phyloP scores from a whole-genome alignment of 2,113 vertebrate species.

The Phyllopteryx taeniolatus region DNA sequence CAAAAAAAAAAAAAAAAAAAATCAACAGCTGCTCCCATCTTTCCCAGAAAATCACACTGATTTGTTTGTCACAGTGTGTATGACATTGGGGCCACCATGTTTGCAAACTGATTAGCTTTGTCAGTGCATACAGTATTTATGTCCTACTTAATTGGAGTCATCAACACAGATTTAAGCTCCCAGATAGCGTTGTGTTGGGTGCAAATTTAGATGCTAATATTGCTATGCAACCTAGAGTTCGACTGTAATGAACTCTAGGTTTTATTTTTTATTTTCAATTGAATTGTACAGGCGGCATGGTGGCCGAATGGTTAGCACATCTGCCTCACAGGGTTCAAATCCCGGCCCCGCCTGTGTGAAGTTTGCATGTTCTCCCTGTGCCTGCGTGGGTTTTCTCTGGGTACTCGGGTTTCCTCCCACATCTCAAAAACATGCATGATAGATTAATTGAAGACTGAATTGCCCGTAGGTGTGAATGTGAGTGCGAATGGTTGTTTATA shows the following conservation, averaged over 20 bases:
- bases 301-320: no score
- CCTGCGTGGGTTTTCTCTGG: no score
- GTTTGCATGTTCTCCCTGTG: no score
- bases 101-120: not conserved
- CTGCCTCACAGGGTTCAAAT: no score
- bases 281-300: no score
- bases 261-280: no score
- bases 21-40: slow-evolving; percentile 9
- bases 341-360: no score
- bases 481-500: no score
- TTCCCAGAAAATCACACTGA: not conserved
- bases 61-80: not conserved
- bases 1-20: not conserved
- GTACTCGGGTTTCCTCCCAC: no score
- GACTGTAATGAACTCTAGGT: not conserved
- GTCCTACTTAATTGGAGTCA: not conserved
- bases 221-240: not conserved
- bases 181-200: not conserved
- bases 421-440: no score
- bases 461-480: no score
- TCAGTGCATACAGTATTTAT: not conserved
- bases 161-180: not conserved
- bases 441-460: no score
- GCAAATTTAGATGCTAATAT: not conserved
- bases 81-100: not conserved